Base-by-base conservation (phyloP, 2,797 vertebrate genomes). In the Coracias cyanogaster region DNA sequence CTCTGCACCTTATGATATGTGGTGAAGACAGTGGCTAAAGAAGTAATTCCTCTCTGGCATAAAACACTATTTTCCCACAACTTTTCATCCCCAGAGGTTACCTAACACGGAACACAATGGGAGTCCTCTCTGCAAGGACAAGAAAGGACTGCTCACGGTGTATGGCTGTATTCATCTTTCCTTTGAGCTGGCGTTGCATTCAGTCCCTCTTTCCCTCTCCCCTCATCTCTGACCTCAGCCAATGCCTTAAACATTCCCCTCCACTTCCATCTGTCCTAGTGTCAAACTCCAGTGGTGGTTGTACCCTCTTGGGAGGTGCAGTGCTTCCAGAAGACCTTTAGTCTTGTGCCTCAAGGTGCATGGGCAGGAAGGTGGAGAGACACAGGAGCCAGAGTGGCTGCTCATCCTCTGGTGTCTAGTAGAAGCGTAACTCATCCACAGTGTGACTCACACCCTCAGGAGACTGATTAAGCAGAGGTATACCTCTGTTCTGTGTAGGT, bases 221-320 rank as follows among this genome's bases (percentile, higher is more conserved):
- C 26, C 35, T 64, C 39, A 41, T 33, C 33, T 73, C 45, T 54
- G 49, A 26, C 54, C 35, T 64, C 49, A n/a, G 24, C 28, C 33
- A 76, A 2, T 5, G 25, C 61, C 28, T 84, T 25, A 13, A 55
- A 9, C 9, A 17, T 6, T 6, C 14, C 12, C 22, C 37, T 83
- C 45, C 4, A 2, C 26, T 35, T 55, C 41, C 39, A 24, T 3
- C 16, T 16, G 11, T 60, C 55, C 85, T 16, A 6, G 2, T 22
- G 31, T 12, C 39, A 31, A 72, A 35, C 11, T 18, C 26, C 3
- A 0, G 21, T 1, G 64, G 16, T 7, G 24, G 8, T 0, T 46
- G 37, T 17, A 31, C 0, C 18, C 21, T 77, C 41, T 33, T 15
- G 51, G 64, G 41, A 45, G 25, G 33, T 11, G 12, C 25, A n/a